Evolutionary conservation across 2,113 vertebrate genomes (phyloP).

Genomic region (Rhadina sibilatrix): DNA sequence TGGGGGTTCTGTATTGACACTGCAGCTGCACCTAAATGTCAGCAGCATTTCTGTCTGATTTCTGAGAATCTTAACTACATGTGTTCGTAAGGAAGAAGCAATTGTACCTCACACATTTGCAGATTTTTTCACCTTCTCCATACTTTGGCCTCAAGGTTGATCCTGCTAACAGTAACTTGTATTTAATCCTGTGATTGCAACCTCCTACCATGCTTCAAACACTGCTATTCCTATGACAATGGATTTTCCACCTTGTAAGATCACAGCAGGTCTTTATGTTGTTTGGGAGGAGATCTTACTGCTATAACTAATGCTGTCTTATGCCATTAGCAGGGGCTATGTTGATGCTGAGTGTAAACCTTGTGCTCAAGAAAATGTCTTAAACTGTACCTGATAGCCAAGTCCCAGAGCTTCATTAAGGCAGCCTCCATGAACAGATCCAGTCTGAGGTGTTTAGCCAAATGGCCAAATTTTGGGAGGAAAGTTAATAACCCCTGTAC

Average conservation of each 20-base stretch:
- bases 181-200: neutral
- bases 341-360: neutral
- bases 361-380: neutral
- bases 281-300: neutral
- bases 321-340: neutral
- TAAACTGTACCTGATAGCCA: neutral
- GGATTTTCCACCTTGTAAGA: neutral
- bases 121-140: neutral
- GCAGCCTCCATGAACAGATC: neutral
- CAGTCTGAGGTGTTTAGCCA: neutral
- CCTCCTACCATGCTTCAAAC: neutral
- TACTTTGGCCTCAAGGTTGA: neutral
- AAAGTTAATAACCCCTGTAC: accelerated
- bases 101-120: neutral
- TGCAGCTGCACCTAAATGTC: neutral
- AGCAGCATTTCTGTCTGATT: neutral
- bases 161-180: neutral
- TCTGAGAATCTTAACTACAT: neutral
- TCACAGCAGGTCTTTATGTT: neutral
- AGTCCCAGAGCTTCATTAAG: neutral
- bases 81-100: neutral
- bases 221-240: neutral
- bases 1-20: neutral
- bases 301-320: accelerated
- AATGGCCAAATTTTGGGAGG: neutral